Base-by-base conservation (phyloP, 2,797 vertebrate species). In the Xiphorhynchus erythropygius region DNA sequence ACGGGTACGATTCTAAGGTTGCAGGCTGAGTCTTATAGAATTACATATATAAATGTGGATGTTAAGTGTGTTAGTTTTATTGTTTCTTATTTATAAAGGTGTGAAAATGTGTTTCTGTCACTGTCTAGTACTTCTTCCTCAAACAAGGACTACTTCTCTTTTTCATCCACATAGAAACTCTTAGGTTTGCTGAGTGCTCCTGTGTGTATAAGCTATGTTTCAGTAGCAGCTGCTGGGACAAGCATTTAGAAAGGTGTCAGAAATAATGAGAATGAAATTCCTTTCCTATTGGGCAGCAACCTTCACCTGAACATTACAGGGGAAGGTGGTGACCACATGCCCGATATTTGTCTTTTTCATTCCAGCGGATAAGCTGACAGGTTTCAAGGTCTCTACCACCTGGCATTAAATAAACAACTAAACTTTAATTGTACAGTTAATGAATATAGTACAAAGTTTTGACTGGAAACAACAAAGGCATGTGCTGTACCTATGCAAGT, bases 301-400 rank as follows among this genome's bases (percentile, higher is more conserved):
- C 4, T 13, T 78, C 12, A 76, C 37, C 33, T 62, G 65, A 88
- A 47, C 25, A 39, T 14, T 60, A 2, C 46, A 16, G 10, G 24
- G 25, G 62, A 68, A 74, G 3, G 7, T 35, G 18, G 5, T 67
- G n/a, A 42, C 14, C 15, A 89, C 18, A 18, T 60, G 44, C 35
- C 9, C 37, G 32, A 5, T 57, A 22, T 7, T 2, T n/a, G 3
- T 42, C 39, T 4, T 56, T 42, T 89, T 63, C 46, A 21, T 84
- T 73, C 12, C 63, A 71, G 0, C 10, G 4, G 1, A 0, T 53
- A 80, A 62, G 3, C 1, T 93, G 42, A 44, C 18, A 47, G 21
- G 13, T 89, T 78, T 82, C 46, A 73, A 73, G 5, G 35, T 69
- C 9, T 70, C 28, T 68, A 21, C 12, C 15, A 32, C 23, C 9